Evolutionary conservation across 2,888 invertebrate species (phyloP).

Genomic region (Nudaria mundana): DNA sequence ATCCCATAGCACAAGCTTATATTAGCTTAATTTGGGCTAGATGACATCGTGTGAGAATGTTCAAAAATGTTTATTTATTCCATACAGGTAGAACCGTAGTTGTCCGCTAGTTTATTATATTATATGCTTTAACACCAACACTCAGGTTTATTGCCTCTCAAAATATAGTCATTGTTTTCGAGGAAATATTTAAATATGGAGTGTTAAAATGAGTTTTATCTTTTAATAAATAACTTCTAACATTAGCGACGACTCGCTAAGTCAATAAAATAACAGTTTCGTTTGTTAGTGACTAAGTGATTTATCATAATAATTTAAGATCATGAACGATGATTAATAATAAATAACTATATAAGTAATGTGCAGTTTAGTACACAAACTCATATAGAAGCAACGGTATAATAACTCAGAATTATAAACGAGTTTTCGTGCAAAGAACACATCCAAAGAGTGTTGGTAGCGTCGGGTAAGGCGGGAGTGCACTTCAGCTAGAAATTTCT

Average conservation of each 20-base stretch:
- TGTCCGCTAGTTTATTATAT: too few species aligned
- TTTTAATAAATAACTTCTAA: not conserved
- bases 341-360: too few species aligned
- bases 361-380: too few species aligned
- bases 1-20: too few species aligned
- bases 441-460: constrained; percentile 35
- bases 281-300: too few species aligned
- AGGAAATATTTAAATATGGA: constrained; percentile 15
- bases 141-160: not conserved
- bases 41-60: too few species aligned
- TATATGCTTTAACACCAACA: not conserved
- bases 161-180: not conserved
- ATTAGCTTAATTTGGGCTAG: too few species aligned
- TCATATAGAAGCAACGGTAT: too few species aligned
- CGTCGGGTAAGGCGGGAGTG: constrained; percentile 37
- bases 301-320: too few species aligned
- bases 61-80: too few species aligned
- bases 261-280: not conserved
- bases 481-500: constrained; percentile 44
- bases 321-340: too few species aligned
- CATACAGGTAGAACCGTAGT: too few species aligned
- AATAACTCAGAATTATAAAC: constrained; percentile 40
- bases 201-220: constrained; percentile 20
- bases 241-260: constrained; percentile 2
- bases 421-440: constrained; percentile 42